Evolutionary conservation across 1,140 invertebrate species (phyloP).

Genomic region (Cyphomyrmex costatus): DNA sequence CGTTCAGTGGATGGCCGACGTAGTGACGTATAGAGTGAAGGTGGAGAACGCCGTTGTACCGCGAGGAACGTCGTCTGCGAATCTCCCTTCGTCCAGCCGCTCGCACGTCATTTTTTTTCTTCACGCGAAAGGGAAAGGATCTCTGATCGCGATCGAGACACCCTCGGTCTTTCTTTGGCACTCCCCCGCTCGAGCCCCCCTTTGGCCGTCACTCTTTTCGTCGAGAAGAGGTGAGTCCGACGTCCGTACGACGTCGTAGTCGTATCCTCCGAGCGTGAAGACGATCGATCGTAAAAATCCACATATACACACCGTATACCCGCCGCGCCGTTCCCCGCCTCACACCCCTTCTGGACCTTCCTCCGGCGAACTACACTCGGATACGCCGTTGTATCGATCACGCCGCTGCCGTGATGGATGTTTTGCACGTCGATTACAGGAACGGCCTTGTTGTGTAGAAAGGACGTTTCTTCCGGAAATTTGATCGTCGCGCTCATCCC

Average conservation of each 20-base stretch:
- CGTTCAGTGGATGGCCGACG: slow-evolving; percentile 59
- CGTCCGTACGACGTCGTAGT: slow-evolving; percentile 17
- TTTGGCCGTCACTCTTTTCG: neutral
- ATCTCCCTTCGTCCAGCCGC: neutral
- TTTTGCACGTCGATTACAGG: slow-evolving; percentile 22
- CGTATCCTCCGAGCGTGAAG: slow-evolving; percentile 25
- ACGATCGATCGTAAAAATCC: slow-evolving; percentile 72
- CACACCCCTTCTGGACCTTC: slow-evolving; percentile 56
- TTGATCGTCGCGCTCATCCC: neutral
- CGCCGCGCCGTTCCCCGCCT: slow-evolving; percentile 54
- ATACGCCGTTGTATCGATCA: slow-evolving; percentile 64
- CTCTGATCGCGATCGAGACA: neutral
- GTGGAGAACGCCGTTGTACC: neutral
- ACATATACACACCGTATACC: slow-evolving; percentile 57
- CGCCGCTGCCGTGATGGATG: slow-evolving; percentile 31
- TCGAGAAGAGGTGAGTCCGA: slow-evolving; percentile 62
- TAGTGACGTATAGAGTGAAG: slow-evolving; percentile 43
- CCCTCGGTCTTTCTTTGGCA: neutral
- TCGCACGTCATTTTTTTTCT: neutral
- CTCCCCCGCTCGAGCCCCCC: neutral
- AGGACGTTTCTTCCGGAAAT: neutral
- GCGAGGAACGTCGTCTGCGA: neutral
- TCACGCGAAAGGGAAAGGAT: slow-evolving; percentile 14
- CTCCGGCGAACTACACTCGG: slow-evolving; percentile 41
- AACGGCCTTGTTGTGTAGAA: neutral